phyloP scores from a whole-genome alignment of 2,888 invertebrate species.

The Cheilosia scutellata region DNA sequence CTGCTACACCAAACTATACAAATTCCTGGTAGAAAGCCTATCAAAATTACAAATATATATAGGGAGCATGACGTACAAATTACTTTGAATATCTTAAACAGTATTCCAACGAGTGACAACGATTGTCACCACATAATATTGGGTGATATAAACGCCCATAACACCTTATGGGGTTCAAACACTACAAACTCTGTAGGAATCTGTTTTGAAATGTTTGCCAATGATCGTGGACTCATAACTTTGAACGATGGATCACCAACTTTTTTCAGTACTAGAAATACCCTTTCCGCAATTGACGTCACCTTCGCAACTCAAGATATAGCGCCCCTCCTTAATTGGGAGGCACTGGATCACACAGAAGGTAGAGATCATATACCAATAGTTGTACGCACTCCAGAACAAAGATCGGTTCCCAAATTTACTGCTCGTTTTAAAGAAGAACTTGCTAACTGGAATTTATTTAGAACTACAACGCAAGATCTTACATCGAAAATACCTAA shows the following conservation, averaged over 20 bases:
- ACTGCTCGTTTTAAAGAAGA: constrained; percentile 15
- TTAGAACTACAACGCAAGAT: not conserved
- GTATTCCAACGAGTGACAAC: not conserved
- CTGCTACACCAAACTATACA: constrained; percentile 20
- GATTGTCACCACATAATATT: constrained; percentile 16
- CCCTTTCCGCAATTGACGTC: constrained; percentile 15
- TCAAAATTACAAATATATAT: constrained; percentile 4
- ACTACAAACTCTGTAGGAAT: not conserved
- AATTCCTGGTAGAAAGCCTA: constrained; percentile 4
- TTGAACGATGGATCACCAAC: constrained; percentile 29
- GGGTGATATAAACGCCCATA: constrained; percentile 1
- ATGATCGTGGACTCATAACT: not conserved
- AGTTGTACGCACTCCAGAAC: not conserved
- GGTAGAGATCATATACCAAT: constrained; percentile 26
- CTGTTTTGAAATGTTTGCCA: constrained; percentile 3
- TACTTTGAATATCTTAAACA: not conserved
- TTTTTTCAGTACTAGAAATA: constrained; percentile 20
- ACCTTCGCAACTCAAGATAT: constrained; percentile 13
- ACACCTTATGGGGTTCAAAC: constrained; percentile 4
- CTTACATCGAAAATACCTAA: not conserved
- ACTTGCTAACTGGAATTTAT: constrained; percentile 5
- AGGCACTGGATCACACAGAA: not conserved
- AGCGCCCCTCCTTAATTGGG: not conserved
- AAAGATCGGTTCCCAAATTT: no score
- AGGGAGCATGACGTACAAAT: constrained; percentile 14